Evolutionary conservation across 2,113 vertebrate species (phyloP).

Genomic region (Xiphophorus couchianus): DNA sequence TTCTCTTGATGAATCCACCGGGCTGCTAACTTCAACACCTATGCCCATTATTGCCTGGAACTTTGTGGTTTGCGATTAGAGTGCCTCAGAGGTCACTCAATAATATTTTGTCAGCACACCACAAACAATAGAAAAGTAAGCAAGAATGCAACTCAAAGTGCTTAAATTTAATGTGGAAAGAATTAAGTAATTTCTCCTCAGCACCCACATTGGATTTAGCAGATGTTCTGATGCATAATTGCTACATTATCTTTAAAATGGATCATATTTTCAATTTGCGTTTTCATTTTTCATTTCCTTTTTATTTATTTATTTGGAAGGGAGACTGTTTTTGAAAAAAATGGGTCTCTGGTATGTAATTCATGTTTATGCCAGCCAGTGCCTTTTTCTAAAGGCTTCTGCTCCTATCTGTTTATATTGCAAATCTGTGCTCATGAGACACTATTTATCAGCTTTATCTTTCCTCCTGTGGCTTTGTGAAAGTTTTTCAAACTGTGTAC

Average conservation of each 20-base stretch:
- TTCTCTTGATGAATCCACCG: conserved; percentile 73
- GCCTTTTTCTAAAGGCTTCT: conserved; percentile 2
- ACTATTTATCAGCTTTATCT: conserved; percentile 34
- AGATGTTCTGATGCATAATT: not conserved
- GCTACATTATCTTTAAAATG: not conserved
- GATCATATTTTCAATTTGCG: not conserved
- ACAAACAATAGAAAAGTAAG: not conserved
- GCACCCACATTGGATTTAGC: not conserved
- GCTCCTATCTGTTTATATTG: conserved; percentile 6
- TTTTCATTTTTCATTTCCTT: not conserved
- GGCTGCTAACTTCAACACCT: conserved; percentile 42
- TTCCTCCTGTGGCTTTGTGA: conserved; percentile 42
- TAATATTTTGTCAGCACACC: conserved; percentile 26
- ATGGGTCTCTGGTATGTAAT: not conserved
- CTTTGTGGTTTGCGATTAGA: conserved; percentile 46
- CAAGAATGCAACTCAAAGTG: conserved; percentile 21
- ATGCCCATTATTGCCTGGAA: conserved; percentile 55
- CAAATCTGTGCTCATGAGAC: conserved; percentile 29
- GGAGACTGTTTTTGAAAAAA: not conserved
- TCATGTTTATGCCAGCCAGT: not conserved
- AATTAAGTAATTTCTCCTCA: conserved; percentile 42
- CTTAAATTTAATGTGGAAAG: conserved; percentile 10
- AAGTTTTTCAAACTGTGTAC: conserved; percentile 42
- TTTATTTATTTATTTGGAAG: not conserved
- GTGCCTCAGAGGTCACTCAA: conserved; percentile 64